These are phyloP conservation scores for Sarcophilus harrisii DNA, from an alignment of 2,797 vertebrate species.

Conservation along the genomic window DNA sequence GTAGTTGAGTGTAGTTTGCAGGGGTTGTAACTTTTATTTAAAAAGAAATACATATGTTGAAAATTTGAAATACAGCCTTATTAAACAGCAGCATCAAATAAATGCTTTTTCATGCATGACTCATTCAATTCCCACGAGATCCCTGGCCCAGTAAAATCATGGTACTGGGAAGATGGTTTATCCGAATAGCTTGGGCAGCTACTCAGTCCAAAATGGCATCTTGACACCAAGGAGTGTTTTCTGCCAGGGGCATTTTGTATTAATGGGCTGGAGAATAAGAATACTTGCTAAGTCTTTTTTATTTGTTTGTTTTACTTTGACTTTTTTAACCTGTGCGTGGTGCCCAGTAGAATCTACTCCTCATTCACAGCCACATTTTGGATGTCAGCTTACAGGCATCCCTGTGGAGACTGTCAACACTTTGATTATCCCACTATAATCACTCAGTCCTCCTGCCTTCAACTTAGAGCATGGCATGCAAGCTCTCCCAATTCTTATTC, in stretches of 20 bases:
- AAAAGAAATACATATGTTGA: slow-evolving; percentile 17
- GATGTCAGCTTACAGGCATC: background rate
- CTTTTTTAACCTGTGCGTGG: background rate
- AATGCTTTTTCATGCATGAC: background rate
- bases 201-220: background rate
- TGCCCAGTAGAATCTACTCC: slow-evolving; percentile 23
- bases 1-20: slow-evolving; percentile 19
- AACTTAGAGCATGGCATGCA: fast-evolving
- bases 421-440: background rate
- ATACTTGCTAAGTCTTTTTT: background rate
- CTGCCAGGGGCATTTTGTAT: slow-evolving; percentile 50
- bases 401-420: background rate
- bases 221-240: slow-evolving; percentile 23
- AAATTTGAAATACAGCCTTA: slow-evolving; percentile 14
- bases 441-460: background rate
- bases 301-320: background rate
- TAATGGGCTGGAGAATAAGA: slow-evolving; percentile 53
- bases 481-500: background rate
- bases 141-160: background rate
- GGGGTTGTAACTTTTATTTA: slow-evolving; percentile 69
- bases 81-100: background rate
- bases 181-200: background rate
- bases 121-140: background rate
- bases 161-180: fast-evolving
- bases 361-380: background rate